Evolutionary conservation across 2,888 invertebrate genomes (phyloP).

Genomic region (Baccha elongata): DNA sequence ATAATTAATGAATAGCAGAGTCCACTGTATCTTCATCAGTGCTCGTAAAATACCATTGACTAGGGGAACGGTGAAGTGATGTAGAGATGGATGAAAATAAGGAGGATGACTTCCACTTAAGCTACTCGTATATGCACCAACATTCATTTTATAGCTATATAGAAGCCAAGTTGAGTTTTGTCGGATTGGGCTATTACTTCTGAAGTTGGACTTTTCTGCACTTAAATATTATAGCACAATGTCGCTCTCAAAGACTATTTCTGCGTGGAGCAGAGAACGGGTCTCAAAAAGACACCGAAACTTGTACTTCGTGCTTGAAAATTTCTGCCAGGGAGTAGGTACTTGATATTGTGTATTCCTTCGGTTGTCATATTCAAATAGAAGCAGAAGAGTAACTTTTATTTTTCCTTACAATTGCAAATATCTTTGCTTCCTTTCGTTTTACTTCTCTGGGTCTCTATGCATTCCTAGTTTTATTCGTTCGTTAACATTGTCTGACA

Average conservation of each 20-base stretch:
- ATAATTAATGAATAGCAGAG: slow-evolving; percentile 71
- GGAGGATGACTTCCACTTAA: slow-evolving; percentile 54
- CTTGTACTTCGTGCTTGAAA: slow-evolving; percentile 47
- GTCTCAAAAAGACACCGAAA: slow-evolving; percentile 42
- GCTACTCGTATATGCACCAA: slow-evolving; percentile 23
- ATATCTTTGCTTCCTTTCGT: slow-evolving; percentile 6
- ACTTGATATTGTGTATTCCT: slow-evolving; percentile 66
- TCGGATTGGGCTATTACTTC: slow-evolving; percentile 35
- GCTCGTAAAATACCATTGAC: slow-evolving; percentile 36
- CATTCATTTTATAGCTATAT: not conserved
- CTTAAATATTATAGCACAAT: slow-evolving; percentile 47
- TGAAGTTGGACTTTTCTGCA: slow-evolving; percentile 40
- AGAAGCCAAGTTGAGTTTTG: slow-evolving; percentile 41
- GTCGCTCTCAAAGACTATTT: slow-evolving; percentile 1
- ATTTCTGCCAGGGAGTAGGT: slow-evolving; percentile 36
- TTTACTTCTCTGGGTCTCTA: not conserved
- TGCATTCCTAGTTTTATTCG: slow-evolving; percentile 1
- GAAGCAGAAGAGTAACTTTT: slow-evolving; percentile 30
- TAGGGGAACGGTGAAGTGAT: not conserved
- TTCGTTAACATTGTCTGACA: slow-evolving; percentile 39
- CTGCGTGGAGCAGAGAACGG: not conserved
- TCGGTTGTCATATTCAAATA: slow-evolving; percentile 51
- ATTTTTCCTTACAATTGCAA: slow-evolving; percentile 21
- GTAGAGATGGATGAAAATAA: not conserved
- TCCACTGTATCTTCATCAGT: slow-evolving; percentile 69